Percentiles rank a stretch among this genome's conserved stretches.
These are phyloP conservation scores for Eretmocerus hayati DNA, from an alignment of 2,888 invertebrate genomes.

Conservation along the genomic window DNA sequence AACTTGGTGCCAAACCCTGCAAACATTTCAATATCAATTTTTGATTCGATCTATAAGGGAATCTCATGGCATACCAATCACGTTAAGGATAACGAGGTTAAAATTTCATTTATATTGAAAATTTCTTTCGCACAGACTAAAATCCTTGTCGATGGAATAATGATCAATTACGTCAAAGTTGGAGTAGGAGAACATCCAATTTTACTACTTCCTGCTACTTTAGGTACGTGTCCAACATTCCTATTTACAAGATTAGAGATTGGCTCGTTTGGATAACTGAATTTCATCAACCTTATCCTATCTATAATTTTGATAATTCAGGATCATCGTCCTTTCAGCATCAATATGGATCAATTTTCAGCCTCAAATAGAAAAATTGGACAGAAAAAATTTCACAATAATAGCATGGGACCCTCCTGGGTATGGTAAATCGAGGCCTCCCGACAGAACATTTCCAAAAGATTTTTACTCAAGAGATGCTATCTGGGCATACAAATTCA, in stretches of 20 bases:
- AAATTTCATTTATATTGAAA: no score
- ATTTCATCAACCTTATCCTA: not conserved
- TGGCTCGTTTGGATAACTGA: not conserved
- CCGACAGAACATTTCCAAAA: slow-evolving; percentile 60
- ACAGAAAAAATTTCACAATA: slow-evolving; percentile 57
- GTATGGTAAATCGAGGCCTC: slow-evolving; percentile 77
- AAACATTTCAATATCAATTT: no score
- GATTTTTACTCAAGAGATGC: slow-evolving; percentile 75
- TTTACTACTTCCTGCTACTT: slow-evolving; percentile 71
- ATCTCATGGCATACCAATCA: no score
- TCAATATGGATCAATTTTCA: slow-evolving; percentile 77
- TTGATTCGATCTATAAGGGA: no score
- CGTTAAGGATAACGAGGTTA: no score
- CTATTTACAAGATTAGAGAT: not conserved
- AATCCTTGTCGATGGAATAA: slow-evolving; percentile 54
- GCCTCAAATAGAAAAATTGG: slow-evolving; percentile 65
- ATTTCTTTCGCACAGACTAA: no score
- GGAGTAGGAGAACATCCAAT: slow-evolving; percentile 54
- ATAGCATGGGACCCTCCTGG: slow-evolving; percentile 83
- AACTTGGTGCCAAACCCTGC: no score
- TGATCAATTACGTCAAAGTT: slow-evolving; percentile 57
- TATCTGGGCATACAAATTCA: slow-evolving; percentile 59
- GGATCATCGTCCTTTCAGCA: slow-evolving; percentile 44
- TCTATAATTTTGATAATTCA: no score
- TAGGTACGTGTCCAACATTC: slow-evolving; percentile 55